phyloP scores from a whole-genome alignment of 2,797 vertebrate species.

The Synanceia verrucosa region DNA sequence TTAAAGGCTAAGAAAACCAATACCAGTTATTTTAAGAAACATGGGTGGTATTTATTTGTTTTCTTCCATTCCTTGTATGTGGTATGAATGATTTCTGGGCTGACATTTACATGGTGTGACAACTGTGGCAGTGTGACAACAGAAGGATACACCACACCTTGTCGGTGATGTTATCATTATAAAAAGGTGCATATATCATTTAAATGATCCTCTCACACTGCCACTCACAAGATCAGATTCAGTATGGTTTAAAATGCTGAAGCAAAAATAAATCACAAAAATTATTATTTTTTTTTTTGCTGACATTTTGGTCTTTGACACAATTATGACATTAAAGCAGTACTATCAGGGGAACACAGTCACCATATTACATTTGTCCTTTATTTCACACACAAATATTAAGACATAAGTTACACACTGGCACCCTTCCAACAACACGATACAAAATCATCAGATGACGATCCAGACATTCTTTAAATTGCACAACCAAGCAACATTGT shows the following conservation, averaged over 20 bases:
- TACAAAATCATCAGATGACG: slow-evolving; percentile 81
- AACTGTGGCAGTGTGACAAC: slow-evolving; percentile 56
- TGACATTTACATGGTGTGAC: slow-evolving; percentile 61
- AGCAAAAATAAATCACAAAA: slow-evolving; percentile 41
- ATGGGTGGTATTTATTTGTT: slow-evolving; percentile 53
- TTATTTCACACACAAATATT: slow-evolving; percentile 82
- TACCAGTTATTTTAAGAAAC: slow-evolving; percentile 49
- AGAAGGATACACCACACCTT: slow-evolving; percentile 38
- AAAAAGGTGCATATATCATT: slow-evolving; percentile 12
- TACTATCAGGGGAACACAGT: slow-evolving; percentile 48
- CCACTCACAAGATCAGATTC: slow-evolving; percentile 51
- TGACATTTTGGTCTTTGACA: slow-evolving; percentile 42
- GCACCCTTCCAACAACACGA: slow-evolving; percentile 79
- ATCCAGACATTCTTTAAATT: slow-evolving; percentile 84
- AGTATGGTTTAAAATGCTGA: slow-evolving; percentile 29
- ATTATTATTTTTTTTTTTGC: slow-evolving; percentile 12
- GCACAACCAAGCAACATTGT: slow-evolving; percentile 77
- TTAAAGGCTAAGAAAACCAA: slow-evolving; percentile 49
- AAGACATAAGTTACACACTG: slow-evolving; percentile 82
- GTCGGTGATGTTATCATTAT: slow-evolving; percentile 11
- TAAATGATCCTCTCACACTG: slow-evolving; percentile 20
- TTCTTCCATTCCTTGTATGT: slow-evolving; percentile 44
- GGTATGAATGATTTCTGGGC: slow-evolving; percentile 35
- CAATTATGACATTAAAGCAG: slow-evolving; percentile 66
- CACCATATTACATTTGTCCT: slow-evolving; percentile 67